Evolutionary conservation across 1,140 invertebrate species (phyloP).

Genomic region (Hirudo medicinalis): DNA sequence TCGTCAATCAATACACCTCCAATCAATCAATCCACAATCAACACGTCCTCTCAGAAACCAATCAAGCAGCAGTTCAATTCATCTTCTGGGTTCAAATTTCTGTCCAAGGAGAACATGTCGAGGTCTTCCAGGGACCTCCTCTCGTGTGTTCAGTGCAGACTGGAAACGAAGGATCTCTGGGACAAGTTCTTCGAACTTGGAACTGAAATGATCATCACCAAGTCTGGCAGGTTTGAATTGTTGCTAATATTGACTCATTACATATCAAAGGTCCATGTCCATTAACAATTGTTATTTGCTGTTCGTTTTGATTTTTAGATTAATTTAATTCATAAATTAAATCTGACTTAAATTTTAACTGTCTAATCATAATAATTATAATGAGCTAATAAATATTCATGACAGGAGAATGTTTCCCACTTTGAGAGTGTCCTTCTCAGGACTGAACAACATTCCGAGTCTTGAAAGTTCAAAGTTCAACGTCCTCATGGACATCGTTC

Average conservation of each 20-base stretch:
- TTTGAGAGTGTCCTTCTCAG: slow-evolving; percentile 76
- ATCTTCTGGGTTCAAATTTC: too few species aligned
- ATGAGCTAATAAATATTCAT: not conserved
- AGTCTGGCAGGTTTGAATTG: slow-evolving; percentile 74
- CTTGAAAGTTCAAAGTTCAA: slow-evolving; percentile 56
- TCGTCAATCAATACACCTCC: too few species aligned
- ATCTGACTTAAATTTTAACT: not conserved
- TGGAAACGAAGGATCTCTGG: slow-evolving; percentile 67
- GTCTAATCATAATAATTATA: not conserved
- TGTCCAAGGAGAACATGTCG: too few species aligned
- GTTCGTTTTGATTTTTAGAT: too few species aligned
- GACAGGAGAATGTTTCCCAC: slow-evolving; percentile 93
- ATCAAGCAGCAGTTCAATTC: too few species aligned
- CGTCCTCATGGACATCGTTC: slow-evolving; percentile 89
- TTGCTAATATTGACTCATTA: too few species aligned
- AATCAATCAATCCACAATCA: too few species aligned
- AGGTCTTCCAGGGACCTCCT: slow-evolving; percentile 24
- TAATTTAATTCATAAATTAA: too few species aligned
- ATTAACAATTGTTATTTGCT: too few species aligned
- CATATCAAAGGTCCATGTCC: too few species aligned
- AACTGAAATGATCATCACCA: slow-evolving; percentile 99
- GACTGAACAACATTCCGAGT: slow-evolving; percentile 50
- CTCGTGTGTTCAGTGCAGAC: slow-evolving; percentile 32
- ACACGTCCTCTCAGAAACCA: too few species aligned
- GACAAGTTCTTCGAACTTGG: slow-evolving; percentile 96